These are phyloP conservation scores for Microchrysa polita DNA, from an alignment of 2,888 invertebrate genomes.

Conservation along the genomic window DNA sequence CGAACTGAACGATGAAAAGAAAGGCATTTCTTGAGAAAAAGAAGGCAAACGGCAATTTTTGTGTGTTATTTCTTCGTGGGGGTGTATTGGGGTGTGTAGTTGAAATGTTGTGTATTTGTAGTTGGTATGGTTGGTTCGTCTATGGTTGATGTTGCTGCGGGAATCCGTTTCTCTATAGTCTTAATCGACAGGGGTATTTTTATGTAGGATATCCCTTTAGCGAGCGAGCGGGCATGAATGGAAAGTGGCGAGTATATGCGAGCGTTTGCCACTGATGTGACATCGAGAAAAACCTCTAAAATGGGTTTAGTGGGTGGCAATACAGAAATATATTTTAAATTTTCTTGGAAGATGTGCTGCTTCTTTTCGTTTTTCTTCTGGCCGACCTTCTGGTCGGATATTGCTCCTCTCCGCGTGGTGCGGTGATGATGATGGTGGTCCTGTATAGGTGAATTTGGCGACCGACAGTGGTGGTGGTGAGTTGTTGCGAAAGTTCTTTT, in stretches of 20 bases:
- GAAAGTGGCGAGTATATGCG: neutral
- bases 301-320: constrained; percentile 48
- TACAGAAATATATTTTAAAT: constrained; percentile 44
- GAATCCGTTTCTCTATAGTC: constrained; percentile 30
- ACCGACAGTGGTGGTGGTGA: neutral
- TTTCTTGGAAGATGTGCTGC: constrained; percentile 15
- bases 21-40: constrained; percentile 32
- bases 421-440: too few species aligned
- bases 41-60: constrained; percentile 33
- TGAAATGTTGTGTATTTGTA: constrained; percentile 16
- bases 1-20: constrained; percentile 23
- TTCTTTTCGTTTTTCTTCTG: constrained; percentile 46
- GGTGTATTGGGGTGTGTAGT: constrained; percentile 38
- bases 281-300: constrained; percentile 2
- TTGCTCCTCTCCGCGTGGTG: neutral
- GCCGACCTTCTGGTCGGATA: neutral
- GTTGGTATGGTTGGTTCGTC: neutral
- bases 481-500: too few species aligned
- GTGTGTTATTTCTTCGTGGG: constrained; percentile 10
- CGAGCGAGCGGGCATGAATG: neutral
- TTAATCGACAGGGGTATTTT: constrained; percentile 42
- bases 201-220: constrained; percentile 34
- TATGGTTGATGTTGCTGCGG: neutral
- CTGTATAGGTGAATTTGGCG: too few species aligned
- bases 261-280: constrained; percentile 9